Evolutionary conservation across 1,140 invertebrate species (phyloP).

Genomic region (Drosophila simulans): DNA sequence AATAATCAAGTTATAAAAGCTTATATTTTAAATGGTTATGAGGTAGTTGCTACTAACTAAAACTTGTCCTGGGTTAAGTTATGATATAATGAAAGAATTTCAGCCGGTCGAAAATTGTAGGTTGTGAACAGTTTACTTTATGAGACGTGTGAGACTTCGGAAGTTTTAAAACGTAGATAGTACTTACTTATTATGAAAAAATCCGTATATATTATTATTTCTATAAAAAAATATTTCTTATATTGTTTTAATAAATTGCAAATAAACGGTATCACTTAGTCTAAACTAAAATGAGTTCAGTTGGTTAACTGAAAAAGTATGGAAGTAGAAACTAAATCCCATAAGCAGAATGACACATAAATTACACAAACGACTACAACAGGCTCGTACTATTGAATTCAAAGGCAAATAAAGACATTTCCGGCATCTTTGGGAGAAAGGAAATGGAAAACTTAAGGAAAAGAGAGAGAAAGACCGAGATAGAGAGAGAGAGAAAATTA

Average conservation of each 20-base stretch:
- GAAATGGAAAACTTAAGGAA: background rate
- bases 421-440: slow-evolving; percentile 54
- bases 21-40: slow-evolving; percentile 22
- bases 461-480: background rate
- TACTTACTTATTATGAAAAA: no score
- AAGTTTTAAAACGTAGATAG: background rate
- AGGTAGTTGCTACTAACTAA: slow-evolving; percentile 5
- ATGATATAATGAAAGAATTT: background rate
- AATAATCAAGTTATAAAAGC: slow-evolving; percentile 42
- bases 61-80: slow-evolving; percentile 2
- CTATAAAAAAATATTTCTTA: no score
- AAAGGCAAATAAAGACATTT: slow-evolving; percentile 77
- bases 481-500: slow-evolving; percentile 39
- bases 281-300: slow-evolving; percentile 25
- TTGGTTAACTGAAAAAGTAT: slow-evolving; percentile 4
- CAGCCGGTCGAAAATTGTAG: background rate
- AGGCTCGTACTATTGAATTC: slow-evolving; percentile 39
- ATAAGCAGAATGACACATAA: slow-evolving; percentile 59
- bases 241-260: no score
- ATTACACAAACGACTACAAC: slow-evolving; percentile 45
- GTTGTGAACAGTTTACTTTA: background rate
- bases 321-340: slow-evolving; percentile 46
- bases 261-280: background rate
- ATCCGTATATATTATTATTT: no score
- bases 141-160: background rate